Base-by-base conservation (phyloP, 2,797 vertebrate species). In the Tamandua tetradactyla region DNA sequence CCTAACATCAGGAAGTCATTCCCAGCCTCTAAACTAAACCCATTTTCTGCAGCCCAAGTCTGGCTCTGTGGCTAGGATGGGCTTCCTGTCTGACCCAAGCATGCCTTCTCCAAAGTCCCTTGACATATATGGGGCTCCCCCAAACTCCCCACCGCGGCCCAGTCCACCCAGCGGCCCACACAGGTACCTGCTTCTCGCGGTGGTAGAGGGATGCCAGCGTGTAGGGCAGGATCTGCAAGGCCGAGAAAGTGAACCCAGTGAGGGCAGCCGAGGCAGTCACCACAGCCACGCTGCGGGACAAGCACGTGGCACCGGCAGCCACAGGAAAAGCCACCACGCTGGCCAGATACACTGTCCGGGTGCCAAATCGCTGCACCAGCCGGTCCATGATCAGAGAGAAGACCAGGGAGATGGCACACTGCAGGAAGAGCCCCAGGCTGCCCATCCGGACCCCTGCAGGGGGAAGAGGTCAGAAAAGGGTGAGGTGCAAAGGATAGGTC, bases 381-480 rank as follows among this genome's bases (percentile, higher is more conserved):
- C 98, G 94, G 97, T 99, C 99, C 98, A 99, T 99, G 95, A 98
- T 96, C 92, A 98, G 90, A 1, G 99, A 99, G 92, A 99, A 99
- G 96, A 99, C 94, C 97, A 99, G 97, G 42, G 99, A 99, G 32
- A 98, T 99, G 96, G 98, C 97, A 3, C 98, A 99, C 96, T 99
- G 99, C 76, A 99, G 98, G 97, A 99, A 99, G 52, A 99, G 99
- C 7, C 99, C 99, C 97, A 99, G 64, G 86, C 99, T 99, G 64
- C 99, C 99, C 98, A 99, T 98, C 5, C 99, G 98, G 80, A 99
- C 98, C 47, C 99, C 99, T 99, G 91, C 2, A 68, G 86, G 4
- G 40, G 62, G 27, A 27, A 83, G 2, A 6, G 30, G 35, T 22
- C 88, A 91, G 37, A 0, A 8, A 11, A 0, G 8, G 14, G 72